phyloP scores from a whole-genome alignment of 2,888 invertebrate species.

The Lasioglossum villosulum region DNA sequence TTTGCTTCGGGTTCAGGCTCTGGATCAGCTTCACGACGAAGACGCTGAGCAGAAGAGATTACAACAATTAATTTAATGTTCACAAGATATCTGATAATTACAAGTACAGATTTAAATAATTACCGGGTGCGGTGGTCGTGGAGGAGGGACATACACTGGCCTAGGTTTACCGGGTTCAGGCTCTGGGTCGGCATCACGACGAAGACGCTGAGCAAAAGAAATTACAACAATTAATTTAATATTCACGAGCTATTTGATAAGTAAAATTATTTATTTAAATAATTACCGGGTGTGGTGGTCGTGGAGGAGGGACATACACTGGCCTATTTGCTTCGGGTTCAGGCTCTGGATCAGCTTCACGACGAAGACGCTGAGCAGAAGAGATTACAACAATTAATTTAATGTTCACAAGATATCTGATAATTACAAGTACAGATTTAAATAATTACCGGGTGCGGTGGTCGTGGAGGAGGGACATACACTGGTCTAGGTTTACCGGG shows the following conservation, averaged over 20 bases:
- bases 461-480: constrained; percentile 43
- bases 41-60: constrained; percentile 40
- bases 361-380: constrained; percentile 50
- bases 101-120: not conserved
- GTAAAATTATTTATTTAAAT: not conserved
- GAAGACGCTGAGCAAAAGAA: constrained; percentile 45
- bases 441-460: constrained; percentile 35
- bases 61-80: not conserved
- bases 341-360: constrained; percentile 36
- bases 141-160: constrained; percentile 33
- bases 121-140: constrained; percentile 50
- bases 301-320: constrained; percentile 31
- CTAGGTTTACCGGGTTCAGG: not conserved
- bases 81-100: not conserved
- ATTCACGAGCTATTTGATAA: not conserved
- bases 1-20: not conserved
- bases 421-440: not conserved
- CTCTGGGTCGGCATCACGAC: constrained; percentile 47
- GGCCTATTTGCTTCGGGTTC: constrained; percentile 17
- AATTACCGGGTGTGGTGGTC: constrained; percentile 44
- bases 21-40: constrained; percentile 45
- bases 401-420: no score
- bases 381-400: not conserved
- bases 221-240: not conserved
- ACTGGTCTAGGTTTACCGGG: constrained; percentile 26